Base-by-base conservation (phyloP, 2,113 vertebrate species). In the Paratilapia polleni region DNA sequence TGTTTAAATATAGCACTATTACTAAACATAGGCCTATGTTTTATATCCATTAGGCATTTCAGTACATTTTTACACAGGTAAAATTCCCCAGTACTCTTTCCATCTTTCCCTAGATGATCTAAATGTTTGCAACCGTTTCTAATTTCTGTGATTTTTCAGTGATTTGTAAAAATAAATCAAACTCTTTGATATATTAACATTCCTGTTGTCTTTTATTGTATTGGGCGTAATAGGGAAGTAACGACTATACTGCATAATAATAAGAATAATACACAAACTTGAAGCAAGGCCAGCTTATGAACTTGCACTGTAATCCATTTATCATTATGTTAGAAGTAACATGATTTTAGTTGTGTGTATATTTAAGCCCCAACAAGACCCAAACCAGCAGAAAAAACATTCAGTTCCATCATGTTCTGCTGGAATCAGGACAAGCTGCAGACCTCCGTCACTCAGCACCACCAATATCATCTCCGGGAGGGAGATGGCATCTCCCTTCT, bases 401-500 rank as follows among this genome's bases (percentile, higher is more conserved):
- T 9, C 56, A 49, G 17, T 19, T 14, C 11, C 4, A 11, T 77
- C 78, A 13, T 2, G 2, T 84, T 57, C 62, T 34, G 15, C 31
- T 34, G 70, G 43, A 64, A 78, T 58, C 20, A 8, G 77, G 80
- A 66, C 43, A 6, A 24, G 36, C 59, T 19, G 15, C 36, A 63
- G 59, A 83, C 58, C 56, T 70, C 54, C 36, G 59, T 85, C 56
- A 52, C 80, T 83, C 66, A 76, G 62, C 75, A 79, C 73, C 17
- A 15, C 36, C 75, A 63, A 58, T 68, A 78, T 52, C 77, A 80
- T 85, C 80, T 83, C 77, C 59, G 34, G 61, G 31, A 70, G 77
- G 80, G 36, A 81, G 80, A 85, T 43, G 41, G 20, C 58, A 76
- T 83, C 66, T 87, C 68, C 70, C 56, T 77, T 58, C 28, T 81